phyloP scores from a whole-genome alignment of 2,113 vertebrate species.

The Corythornis vintsioides region DNA sequence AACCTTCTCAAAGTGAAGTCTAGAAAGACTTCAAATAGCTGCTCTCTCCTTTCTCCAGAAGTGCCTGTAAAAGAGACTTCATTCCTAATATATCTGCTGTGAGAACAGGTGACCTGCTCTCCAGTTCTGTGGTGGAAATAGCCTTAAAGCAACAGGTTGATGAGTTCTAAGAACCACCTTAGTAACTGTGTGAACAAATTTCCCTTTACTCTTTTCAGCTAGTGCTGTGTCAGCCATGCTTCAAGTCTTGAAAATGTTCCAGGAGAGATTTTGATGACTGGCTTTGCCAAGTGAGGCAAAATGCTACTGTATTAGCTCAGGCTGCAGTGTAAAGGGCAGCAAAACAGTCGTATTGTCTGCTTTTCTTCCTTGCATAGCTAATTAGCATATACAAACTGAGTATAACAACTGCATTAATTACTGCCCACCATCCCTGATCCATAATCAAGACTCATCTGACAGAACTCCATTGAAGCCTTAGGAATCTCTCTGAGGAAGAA shows the following conservation, averaged over 20 bases:
- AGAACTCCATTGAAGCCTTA: not conserved
- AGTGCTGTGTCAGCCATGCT: not conserved
- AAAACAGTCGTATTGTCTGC: not conserved
- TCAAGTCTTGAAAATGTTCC: not conserved
- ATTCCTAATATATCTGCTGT: not conserved
- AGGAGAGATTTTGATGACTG: not conserved
- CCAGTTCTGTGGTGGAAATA: not conserved
- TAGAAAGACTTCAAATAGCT: not conserved
- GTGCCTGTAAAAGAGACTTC: not conserved
- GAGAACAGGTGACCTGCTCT: not conserved
- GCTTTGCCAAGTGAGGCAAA: not conserved
- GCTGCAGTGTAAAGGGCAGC: not conserved
- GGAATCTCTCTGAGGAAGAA: not conserved
- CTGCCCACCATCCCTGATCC: not conserved
- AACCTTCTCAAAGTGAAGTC: not conserved
- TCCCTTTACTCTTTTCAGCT: not conserved
- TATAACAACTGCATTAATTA: not conserved
- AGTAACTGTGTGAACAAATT: not conserved
- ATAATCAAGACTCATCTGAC: not conserved
- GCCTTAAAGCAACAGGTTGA: not conserved
- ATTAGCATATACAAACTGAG: not conserved
- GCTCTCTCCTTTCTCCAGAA: not conserved
- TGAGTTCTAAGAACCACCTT: not conserved
- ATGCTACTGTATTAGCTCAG: not conserved
- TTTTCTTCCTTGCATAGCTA: not conserved